These are phyloP conservation scores for Chinchilla lanigera DNA, from an alignment of 2,113 vertebrate species.

Conservation along the genomic window DNA sequence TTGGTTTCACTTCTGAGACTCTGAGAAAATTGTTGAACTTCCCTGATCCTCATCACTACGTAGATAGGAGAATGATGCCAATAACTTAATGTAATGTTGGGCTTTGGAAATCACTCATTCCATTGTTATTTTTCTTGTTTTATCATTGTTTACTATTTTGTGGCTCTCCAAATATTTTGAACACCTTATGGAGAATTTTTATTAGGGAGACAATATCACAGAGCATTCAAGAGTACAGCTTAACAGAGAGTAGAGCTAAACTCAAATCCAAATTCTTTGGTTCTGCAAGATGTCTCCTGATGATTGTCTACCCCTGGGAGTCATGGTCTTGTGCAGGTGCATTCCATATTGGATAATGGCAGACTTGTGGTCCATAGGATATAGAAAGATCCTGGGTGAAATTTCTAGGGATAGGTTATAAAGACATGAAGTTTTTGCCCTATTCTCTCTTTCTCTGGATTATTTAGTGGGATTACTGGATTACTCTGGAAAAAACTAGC, in stretches of 20 bases:
- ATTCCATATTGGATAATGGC: background rate
- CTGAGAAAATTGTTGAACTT: background rate
- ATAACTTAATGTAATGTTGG: background rate
- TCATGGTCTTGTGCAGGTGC: background rate
- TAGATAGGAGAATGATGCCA: background rate
- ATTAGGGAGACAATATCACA: background rate
- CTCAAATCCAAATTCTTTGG: background rate
- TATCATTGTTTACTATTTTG: background rate
- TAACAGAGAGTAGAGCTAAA: background rate
- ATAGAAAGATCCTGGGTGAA: background rate
- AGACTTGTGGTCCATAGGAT: background rate
- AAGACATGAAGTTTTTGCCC: background rate
- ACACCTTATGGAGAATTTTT: background rate
- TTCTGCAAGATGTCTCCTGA: accelerated
- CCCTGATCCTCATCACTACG: background rate
- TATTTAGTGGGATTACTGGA: background rate
- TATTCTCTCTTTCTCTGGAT: background rate
- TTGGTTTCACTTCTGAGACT: conserved; percentile 16
- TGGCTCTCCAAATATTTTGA: background rate
- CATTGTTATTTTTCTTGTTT: background rate
- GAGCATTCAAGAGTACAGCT: background rate
- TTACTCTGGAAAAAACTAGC: background rate
- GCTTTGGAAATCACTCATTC: background rate
- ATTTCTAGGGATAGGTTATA: background rate
- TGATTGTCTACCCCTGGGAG: background rate